These are phyloP conservation scores for Nautilus pompilius DNA, from an alignment of 1,140 invertebrate species.

Conservation along the genomic window DNA sequence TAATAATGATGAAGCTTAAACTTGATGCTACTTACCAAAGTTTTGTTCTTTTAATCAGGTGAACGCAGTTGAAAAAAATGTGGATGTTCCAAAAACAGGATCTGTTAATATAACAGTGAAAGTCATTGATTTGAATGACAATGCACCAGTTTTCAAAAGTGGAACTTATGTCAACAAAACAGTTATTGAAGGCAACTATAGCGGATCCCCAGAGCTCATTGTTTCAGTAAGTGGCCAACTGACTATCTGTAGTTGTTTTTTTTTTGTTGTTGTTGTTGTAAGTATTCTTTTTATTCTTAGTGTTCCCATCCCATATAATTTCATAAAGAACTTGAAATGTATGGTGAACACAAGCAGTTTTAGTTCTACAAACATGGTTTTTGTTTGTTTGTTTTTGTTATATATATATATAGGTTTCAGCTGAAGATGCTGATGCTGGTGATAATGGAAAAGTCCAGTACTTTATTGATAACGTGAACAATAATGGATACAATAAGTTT, in stretches of 20 bases:
- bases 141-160: slow-evolving; percentile 24
- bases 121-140: slow-evolving; percentile 19
- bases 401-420: slow-evolving; percentile 24
- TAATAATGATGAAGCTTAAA: no score
- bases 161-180: slow-evolving; percentile 6
- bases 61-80: slow-evolving; percentile 20
- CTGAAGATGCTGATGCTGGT: slow-evolving; percentile 28
- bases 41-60: slow-evolving; percentile 26
- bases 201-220: no score
- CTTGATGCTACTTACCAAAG: no score
- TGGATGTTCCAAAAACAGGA: slow-evolving; percentile 4
- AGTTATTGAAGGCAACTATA: neutral
- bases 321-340: no score
- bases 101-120: slow-evolving; percentile 22
- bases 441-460: slow-evolving; percentile 21
- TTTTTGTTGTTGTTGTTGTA: no score
- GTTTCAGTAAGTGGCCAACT: no score
- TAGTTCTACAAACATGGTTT: no score
- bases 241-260: no score
- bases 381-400: no score
- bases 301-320: no score
- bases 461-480: slow-evolving; percentile 18
- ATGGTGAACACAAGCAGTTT: no score
- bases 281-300: no score
- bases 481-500: slow-evolving; percentile 21